Percentiles rank a stretch among this genome's conserved stretches.
Conservation (phyloP, 2,113 vertebrate species). For the Tragelaphus scriptus region DNA sequence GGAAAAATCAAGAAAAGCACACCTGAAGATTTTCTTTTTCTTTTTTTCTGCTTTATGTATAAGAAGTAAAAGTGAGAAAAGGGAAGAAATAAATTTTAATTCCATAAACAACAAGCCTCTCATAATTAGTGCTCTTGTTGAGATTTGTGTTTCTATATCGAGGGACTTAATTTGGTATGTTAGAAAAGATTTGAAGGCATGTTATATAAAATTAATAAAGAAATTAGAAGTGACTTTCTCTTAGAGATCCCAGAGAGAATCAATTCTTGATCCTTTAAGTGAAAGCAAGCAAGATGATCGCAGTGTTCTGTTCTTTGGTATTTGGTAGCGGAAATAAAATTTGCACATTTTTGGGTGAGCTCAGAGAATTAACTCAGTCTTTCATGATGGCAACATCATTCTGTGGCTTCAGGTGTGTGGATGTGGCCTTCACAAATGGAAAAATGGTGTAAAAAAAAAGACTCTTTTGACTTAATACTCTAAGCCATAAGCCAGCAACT, state of each 20-base stretch:
- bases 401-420: background rate
- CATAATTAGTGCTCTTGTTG: background rate
- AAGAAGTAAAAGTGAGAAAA: background rate
- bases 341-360: background rate
- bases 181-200: constrained; percentile 1
- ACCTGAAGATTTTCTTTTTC: background rate
- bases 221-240: background rate
- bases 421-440: background rate
- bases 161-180: background rate
- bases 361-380: background rate
- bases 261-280: background rate
- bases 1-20: background rate
- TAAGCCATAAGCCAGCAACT: background rate
- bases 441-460: background rate
- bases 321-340: background rate
- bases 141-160: background rate
- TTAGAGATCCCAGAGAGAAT: background rate
- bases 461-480: background rate
- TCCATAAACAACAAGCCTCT: background rate
- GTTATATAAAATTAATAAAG: constrained; percentile 21
- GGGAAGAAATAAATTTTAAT: background rate
- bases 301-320: background rate
- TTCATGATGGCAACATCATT: rapidly evolving
- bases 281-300: background rate
- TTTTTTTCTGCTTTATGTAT: background rate